Base-by-base conservation (phyloP, 2,113 vertebrate species). In the Oxyura jamaicensis region DNA sequence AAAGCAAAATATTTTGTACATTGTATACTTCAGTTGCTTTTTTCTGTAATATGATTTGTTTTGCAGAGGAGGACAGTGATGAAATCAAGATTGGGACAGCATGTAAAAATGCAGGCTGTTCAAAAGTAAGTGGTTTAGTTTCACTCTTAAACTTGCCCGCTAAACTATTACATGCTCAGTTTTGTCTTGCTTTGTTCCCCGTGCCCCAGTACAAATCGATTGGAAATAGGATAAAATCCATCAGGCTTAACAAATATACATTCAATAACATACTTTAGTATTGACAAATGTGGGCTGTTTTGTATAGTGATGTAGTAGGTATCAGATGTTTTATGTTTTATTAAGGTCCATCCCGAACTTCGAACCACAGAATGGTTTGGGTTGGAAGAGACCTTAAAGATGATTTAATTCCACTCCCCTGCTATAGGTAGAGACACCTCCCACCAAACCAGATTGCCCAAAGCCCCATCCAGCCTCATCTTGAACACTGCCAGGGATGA, bases 81-180 rank as follows among this genome's bases (percentile, higher is more conserved):
- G 99, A 99, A 97, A 98, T 99, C 97, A 99, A 99, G 97, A 97
- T 99, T 82, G 99, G 99, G 85, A 99, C 99, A 0, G 91, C 97
- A 18, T 99, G 99, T 98, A 99, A 99, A 98, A 99, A 99, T 91
- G 98, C 98, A 97, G 99, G 99, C 41, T 99, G 99, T 94, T 98
- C 97, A 50, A 99, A 99, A 98, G 99, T 99, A 98, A 87, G 80
- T 95, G 46, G 3, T 81, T 90, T 13, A 23, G 35, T 80, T 96
- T 29, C 15, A 28, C 46, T 35, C 31, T 60, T 73, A 59, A 58
- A 83, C 36, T 9, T 10, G 36, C 8, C 31, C 67, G 19, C 36
- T 86, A 25, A 66, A n/a, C 35, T 73, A 3, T 35, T 26, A 60
- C 19, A 2, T 39, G 11, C 5, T 2, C 12, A 12, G 19, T 84